Evolutionary conservation across 2,888 invertebrate genomes (phyloP), one percentile per base, ranked within the genome.

Genomic region (Falcaria lacertinaria): DNA sequence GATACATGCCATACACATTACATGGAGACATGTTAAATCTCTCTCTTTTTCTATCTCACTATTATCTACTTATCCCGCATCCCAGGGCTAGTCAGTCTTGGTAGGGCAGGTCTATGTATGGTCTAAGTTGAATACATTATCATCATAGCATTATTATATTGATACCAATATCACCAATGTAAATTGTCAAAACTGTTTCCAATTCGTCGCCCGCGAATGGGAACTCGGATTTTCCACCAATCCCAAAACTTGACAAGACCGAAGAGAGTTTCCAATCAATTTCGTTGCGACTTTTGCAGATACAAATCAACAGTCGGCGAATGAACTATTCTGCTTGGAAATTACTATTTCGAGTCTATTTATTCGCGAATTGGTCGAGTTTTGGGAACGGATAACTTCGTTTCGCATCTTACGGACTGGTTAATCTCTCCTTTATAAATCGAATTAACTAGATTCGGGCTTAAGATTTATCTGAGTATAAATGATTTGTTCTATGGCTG

Each of bases 241-340:
- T 44, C 44, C 47, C 49, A 56, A 52, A 47, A 47, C 50, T 52
- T 50, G 52, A 50, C 46, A 53, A 47, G 53, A 45, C 45, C 45
- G 45, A 42, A 44, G 56, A 56, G 51, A 56, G 56, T 62, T 64
- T 68, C 65, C 69, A 72, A 72, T 73, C 69, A 70, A 60, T 58
- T 59, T 45, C 43, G 42, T 39, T 44, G 45, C 42, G 39, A 22
- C 41, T 28, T 45, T 42, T 40, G 41, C 40, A 37, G 42, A 44
- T 53, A 57, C 54, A 60, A 62, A 58, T 61, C 55, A 56, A 48
- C 46, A 22, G 47, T 49, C 44, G 47, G 42, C 34, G 22, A 37
- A 22, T 37, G 22, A 37, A 22, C 37, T 22, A 37, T 37, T 37
- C 15, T 37, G 5, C 37, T 37, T 22, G 37, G 22, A 37, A 37